Evolutionary conservation across 2,888 invertebrate genomes (phyloP), one percentile per base, ranked within the genome.

Genomic region (Lycophotia porphyrea): DNA sequence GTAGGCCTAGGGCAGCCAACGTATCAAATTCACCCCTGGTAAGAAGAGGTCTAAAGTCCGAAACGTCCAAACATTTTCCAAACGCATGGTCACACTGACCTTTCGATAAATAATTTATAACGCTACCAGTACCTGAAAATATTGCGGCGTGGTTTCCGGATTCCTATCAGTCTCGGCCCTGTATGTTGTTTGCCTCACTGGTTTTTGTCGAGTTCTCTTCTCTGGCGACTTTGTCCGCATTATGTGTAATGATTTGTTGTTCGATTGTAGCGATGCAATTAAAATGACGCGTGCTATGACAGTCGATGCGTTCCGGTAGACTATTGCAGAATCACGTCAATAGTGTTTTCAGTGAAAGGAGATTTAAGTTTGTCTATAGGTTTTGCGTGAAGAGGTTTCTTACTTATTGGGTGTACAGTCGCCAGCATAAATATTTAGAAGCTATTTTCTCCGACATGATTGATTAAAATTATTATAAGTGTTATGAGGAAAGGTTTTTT

Each of bases 141-240:
- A 94, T 87, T 94, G 94, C 70, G 93, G 91, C 80, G 90, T 89
- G 60, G 91, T 91, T 91, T 95, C 95, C 91, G 93, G 93, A 90
- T 93, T 91, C 87, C 90, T 90, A 71, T 92, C 92, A 39, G 66
- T 71, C 81, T 92, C 91, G 73, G 90, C 87, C 89, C 91, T 91
- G 87, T 91, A 92, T 82, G 76, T 39, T 58, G 74, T 86, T 76
- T 87, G 89, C 74, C 84, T 88, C 79, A 81, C 84, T 75, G 82
- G 81, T 92, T 91, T 91, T 88, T 91, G 92, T 69, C 89, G 86
- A 49, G 80, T 69, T 78, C 87, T 87, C 76, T 85, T 88, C 72
- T 90, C 90, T 39, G 91, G 88, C 65, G 88, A 89, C 87, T 89
- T 92, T 76, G 91, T 85, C 74, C 91, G 91, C 93, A 93, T 93